phyloP scores from a whole-genome alignment of 2,797 vertebrate genomes.

The Microchirus variegatus region DNA sequence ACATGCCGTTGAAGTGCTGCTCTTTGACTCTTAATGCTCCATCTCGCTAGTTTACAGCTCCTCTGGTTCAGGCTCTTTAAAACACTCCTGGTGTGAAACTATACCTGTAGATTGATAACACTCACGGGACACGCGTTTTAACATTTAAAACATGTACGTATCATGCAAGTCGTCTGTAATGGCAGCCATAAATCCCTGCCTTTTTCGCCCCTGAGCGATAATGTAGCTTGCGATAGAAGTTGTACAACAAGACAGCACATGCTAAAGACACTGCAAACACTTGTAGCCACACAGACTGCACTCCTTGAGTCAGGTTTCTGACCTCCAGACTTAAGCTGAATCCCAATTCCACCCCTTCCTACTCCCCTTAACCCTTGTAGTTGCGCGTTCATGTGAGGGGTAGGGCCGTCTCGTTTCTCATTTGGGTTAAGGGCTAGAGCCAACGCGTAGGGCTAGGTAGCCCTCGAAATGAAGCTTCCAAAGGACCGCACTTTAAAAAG shows the following conservation, averaged over 20 bases:
- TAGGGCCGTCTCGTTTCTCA: too few relatives aligned
- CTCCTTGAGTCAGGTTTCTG: slow-evolving; percentile 2
- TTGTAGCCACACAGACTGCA: neutral
- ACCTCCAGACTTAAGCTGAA: slow-evolving; percentile 9
- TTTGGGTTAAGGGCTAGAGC: too few relatives aligned
- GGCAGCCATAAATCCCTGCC: slow-evolving; percentile 65
- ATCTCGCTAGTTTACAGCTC: slow-evolving; percentile 65
- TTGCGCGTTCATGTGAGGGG: too few relatives aligned
- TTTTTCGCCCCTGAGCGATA: slow-evolving; percentile 68
- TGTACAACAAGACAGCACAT: slow-evolving; percentile 60
- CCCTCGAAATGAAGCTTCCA: too few relatives aligned
- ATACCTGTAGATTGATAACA: slow-evolving; percentile 64
- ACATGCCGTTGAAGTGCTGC: slow-evolving; percentile 76
- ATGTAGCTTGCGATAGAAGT: slow-evolving; percentile 53
- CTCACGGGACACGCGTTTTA: slow-evolving; percentile 35
- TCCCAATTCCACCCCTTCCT: too few relatives aligned
- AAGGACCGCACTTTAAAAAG: too few relatives aligned
- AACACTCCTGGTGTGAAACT: slow-evolving; percentile 53
- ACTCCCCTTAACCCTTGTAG: too few relatives aligned
- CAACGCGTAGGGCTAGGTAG: too few relatives aligned
- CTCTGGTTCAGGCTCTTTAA: slow-evolving; percentile 54
- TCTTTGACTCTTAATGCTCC: slow-evolving; percentile 76
- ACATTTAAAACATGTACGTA: slow-evolving; percentile 26
- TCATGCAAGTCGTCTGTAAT: slow-evolving; percentile 21
- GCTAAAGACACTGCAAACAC: slow-evolving; percentile 24